Evolutionary conservation across 2,888 invertebrate species (phyloP).

Genomic region (Globia sparganii): DNA sequence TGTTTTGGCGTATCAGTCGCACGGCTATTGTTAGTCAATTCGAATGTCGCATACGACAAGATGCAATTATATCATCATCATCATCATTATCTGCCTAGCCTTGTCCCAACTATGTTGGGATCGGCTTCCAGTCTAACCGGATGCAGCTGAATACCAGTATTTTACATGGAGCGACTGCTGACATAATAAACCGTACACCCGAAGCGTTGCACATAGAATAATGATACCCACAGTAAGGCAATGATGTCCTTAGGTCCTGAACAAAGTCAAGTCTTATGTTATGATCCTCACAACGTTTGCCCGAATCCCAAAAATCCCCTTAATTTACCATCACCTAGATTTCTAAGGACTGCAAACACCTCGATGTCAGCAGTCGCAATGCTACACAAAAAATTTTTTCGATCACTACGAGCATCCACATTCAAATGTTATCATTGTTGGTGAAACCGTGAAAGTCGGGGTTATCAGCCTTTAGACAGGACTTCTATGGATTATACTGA

Average conservation of each 20-base stretch:
- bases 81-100: no score
- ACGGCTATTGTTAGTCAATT: constrained; percentile 8
- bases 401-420: not conserved
- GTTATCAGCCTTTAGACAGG: not conserved
- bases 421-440: not conserved
- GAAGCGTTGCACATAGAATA: not conserved
- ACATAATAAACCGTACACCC: not conserved
- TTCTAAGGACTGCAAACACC: not conserved
- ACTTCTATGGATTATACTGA: not conserved
- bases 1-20: constrained; percentile 1
- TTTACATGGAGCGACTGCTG: no score
- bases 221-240: not conserved
- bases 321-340: not conserved
- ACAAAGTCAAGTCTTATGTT: not conserved
- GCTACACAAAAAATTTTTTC: not conserved
- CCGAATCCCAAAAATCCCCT: not conserved
- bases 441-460: not conserved
- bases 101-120: no score
- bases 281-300: not conserved
- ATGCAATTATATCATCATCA: constrained; percentile 10
- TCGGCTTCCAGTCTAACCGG: no score
- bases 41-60: not conserved
- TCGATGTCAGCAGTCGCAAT: not conserved
- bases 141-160: no score
- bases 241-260: not conserved